Base-by-base conservation (phyloP, 2,797 vertebrate species). In the Pelochelys cantorii region DNA sequence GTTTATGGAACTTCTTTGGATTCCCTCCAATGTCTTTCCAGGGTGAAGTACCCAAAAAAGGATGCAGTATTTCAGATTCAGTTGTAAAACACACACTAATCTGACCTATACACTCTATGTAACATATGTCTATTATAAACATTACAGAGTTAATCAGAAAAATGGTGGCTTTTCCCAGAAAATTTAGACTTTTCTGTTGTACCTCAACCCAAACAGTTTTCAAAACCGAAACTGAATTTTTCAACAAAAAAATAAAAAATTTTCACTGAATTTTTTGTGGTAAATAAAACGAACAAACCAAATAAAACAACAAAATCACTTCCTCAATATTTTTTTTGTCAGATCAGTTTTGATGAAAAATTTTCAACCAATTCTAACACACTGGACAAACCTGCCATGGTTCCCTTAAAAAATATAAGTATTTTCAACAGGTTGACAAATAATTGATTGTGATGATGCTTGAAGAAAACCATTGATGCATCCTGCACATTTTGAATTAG, bases 321-420 rank as follows among this genome's bases (percentile, higher is more conserved):
- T 34, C n/a, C 6, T 34, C n/a, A 20, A 68, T 34, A 15, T 31
- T n/a, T 60, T 13, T 65, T 65, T 65, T 31, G 29, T n/a, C 31
- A 65, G n/a, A 65, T 9, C 29, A 81, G 59, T 79, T 84, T 18
- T 0, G 0, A 25, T 37, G 68, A 11, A 25, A 79, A 42, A 1
- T 79, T 27, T 8, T 11, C 42, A 42, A 17, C 37, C 65, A 82
- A 23, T 14, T 12, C 80, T 93, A 83, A 53, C 20, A 17, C 13
- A 29, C 48, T 29, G 54, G 18, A 52, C 57, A 78, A n/a, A n/a
- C 65, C n/a, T 68, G 65, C 17, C 60, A 7, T 25, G 27, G 37
- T 88, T 84, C 60, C 88, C 56, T 68, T 68, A 34, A 20, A 4
- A 65, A 68, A 68, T 18, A 18, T 17, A 84, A 90, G 53, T 1